Conservation (phyloP, 2,797 vertebrate species). For the Macroramphosus scolopax region DNA sequence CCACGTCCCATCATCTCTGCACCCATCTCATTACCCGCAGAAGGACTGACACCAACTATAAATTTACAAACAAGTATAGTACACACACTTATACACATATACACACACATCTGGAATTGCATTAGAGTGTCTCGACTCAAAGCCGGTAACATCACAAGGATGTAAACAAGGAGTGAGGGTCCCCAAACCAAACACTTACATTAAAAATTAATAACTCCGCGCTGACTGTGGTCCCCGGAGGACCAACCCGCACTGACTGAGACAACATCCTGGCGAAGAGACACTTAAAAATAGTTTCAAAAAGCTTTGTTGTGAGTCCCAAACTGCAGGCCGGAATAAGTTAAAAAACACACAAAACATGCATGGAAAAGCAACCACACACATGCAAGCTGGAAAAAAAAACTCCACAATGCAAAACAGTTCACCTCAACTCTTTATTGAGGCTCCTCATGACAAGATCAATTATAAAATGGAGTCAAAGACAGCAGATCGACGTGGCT, state of each 20-base stretch:
- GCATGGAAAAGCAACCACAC: conserved; percentile 23
- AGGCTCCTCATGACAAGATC: conserved; percentile 62
- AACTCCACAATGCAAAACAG: conserved; percentile 26
- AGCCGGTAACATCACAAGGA: conserved; percentile 67
- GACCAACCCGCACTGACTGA: conserved; percentile 49
- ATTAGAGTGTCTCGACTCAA: conserved; percentile 55
- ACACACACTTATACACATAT: no score
- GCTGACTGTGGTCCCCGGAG: conserved; percentile 65
- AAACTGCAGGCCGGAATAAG: conserved; percentile 12
- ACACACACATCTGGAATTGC: conserved; percentile 22
- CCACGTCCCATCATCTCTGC: conserved; percentile 58
- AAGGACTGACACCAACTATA: no score
- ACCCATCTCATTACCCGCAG: no score
- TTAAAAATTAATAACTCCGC: conserved; percentile 75
- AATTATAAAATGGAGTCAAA: conserved; percentile 72
- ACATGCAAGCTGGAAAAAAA: conserved; percentile 3
- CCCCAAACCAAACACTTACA: conserved; percentile 65
- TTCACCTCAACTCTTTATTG: conserved; percentile 77
- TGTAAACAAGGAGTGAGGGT: conserved; percentile 70
- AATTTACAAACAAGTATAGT: no score
- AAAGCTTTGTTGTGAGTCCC: conserved; percentile 45
- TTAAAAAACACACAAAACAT: conserved; percentile 14
- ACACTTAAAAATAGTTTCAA: conserved; percentile 55
- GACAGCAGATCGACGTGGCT: conserved; percentile 46
- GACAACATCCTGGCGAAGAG: conserved; percentile 43